Base-by-base conservation (phyloP, 64 coral and sea anemone species). In the Montipora cactus region DNA sequence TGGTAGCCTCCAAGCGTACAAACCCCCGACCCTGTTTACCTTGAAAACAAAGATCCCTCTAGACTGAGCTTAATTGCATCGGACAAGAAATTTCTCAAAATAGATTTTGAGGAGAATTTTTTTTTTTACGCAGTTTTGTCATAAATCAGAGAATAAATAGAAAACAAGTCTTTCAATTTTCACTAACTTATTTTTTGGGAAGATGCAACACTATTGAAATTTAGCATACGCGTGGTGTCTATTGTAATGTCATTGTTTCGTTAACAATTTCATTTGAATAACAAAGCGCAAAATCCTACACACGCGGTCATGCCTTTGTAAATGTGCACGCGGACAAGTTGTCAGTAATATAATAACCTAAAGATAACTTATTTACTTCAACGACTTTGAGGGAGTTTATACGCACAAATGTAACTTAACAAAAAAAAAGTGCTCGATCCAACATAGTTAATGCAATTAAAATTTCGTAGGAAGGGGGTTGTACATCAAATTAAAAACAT, bases 261-360 rank as follows among this genome's bases (percentile, higher is more conserved):
- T 68, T 86, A 45, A 94, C 95, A 95, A 89, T 90, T 89, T 73
- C 86, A 97, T 97, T 97, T 83, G 48, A 93, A 97, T 97, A 84
- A 97, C 92, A 97, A 97, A 91, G 19, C 53, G 62, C 15, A 45
- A 49, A 52, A 81, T 77, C 48, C 73, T 57, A 94, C 93, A 88
- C 95, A 94, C 95, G 93, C 74, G 82, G 82, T 59, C 88, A 66
- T 11, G 90, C 80, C 53, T 83, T 97, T 92, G 88, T 91, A 18
- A 70, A 8, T 22, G 14, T 82, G 76, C 95, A 97, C 93, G 95
- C 92, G 93, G 77, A 74, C 81, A 67, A 84, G 76, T 51, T 90
- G 80, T 70, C 59, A 46, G 73, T 28, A 45, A 67, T 87, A 82
- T 92, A 84, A 90, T 70, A 57, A 81, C 49, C 8, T 50, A 49